Base-by-base conservation (phyloP, 2,113 vertebrate species). In the Scortum barcoo region DNA sequence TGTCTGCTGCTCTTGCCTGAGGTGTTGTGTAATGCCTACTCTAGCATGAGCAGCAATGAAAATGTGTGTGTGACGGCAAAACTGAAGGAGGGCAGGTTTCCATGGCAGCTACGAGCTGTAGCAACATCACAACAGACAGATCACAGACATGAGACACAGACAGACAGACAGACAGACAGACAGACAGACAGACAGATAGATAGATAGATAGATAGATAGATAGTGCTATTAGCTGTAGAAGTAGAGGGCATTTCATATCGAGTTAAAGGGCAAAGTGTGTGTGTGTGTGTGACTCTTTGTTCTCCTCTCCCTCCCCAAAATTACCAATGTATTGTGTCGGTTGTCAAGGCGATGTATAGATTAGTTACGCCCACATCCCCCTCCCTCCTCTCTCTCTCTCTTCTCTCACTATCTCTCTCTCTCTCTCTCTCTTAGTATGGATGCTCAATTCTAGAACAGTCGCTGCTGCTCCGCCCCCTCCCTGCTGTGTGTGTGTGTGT, bases 331-430 rank as follows among this genome's bases (percentile, higher is more conserved):
- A 81, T 28, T 69, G 76, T 72, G 76, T 58, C 66, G 42, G 79
- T 83, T 78, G 86, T 84, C 82, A 72, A 83, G 73, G 84, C 11
- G 7, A 86, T 85, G 66, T 77, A 63, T 83, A 78, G 88, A 90
- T 91, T 86, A 83, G 89, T 78, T 63, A 74, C 68, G 24, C 76
- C 75, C 78, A 61, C 71, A 36, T 36, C 33, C 17, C 48, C 75
- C 68, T 36, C 54, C 30, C 66, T 72, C 30, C 22, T 10, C n/a
- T 30, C 22, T 20, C 53, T 11, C 33, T 1, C 46, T 36, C 33
- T 36, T 60, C 30, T 22, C 17, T 42, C 56, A 3, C 20, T 48
- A 9, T 33, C 17, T 69, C 60, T 36, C 44, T 56, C 19, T 36
- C 19, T 42, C 53, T 46, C 42, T 53, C 22, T 20, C 9, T 60